Percentiles rank a stretch among this genome's conserved stretches.
These are phyloP conservation scores for Ectemnius cavifrons DNA, from an alignment of 2,888 invertebrate genomes.

Conservation along the genomic window DNA sequence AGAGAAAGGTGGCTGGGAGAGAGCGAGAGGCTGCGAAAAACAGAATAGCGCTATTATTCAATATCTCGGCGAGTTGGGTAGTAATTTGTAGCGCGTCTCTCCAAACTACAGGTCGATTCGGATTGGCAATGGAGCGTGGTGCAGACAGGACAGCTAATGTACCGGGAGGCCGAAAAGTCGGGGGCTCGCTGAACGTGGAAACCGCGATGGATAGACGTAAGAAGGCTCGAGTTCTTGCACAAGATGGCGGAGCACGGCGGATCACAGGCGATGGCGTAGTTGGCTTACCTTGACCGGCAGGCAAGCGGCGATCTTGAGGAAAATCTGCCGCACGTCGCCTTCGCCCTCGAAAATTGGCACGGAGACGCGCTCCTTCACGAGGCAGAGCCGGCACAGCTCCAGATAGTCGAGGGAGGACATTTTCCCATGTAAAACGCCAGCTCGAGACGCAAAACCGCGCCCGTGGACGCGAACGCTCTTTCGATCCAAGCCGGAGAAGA, in stretches of 20 bases:
- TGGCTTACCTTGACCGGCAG: constrained; percentile 86
- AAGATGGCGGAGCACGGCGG: constrained; percentile 71
- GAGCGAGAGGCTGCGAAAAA: constrained; percentile 24
- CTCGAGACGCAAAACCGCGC: constrained; percentile 72
- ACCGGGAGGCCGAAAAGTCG: constrained; percentile 56
- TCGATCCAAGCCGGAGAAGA: constrained; percentile 62
- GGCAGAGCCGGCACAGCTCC: constrained; percentile 77
- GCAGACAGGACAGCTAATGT: constrained; percentile 24
- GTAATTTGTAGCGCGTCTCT: constrained; percentile 14
- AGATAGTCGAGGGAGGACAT: constrained; percentile 76
- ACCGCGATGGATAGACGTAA: constrained; percentile 34
- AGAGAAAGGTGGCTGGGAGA: constrained; percentile 18
- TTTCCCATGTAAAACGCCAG: constrained; percentile 71
- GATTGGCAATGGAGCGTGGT: constrained; percentile 1
- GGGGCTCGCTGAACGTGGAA: constrained; percentile 23
- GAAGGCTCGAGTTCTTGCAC: constrained; percentile 27
- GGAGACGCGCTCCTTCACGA: constrained; percentile 81
- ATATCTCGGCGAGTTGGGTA: neutral
- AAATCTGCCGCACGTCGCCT: constrained; percentile 82
- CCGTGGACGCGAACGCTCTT: constrained; percentile 71
- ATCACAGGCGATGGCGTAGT: constrained; percentile 65
- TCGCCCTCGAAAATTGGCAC: constrained; percentile 85
- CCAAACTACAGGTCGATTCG: constrained; percentile 31
- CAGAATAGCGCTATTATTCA: constrained; percentile 1
- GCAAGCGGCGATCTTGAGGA: constrained; percentile 85